Evolutionary conservation across 1,140 invertebrate genomes (phyloP).

Genomic region (Bombus difficillimus): DNA sequence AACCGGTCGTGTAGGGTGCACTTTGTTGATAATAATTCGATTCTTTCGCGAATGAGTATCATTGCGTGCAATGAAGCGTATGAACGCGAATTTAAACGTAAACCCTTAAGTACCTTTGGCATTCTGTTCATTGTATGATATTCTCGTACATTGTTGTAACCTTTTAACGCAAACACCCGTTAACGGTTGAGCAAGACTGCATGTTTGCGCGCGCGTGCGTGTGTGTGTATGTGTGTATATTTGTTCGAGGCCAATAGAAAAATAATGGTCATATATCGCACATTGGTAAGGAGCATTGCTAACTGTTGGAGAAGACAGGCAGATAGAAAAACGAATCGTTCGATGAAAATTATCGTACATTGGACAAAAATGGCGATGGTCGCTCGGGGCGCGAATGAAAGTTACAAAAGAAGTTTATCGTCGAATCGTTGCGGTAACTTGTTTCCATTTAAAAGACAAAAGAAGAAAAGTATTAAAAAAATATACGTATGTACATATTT

Average conservation of each 20-base stretch:
- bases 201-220: background rate
- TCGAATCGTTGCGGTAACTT: background rate
- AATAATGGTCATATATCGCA: background rate
- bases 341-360: slow-evolving; percentile 24
- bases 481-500: slow-evolving; percentile 53
- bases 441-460: slow-evolving; percentile 5
- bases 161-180: background rate
- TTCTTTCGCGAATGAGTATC: slow-evolving; percentile 17
- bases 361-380: background rate
- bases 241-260: background rate
- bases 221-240: background rate
- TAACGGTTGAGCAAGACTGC: background rate
- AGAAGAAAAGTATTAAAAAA: slow-evolving; percentile 35
- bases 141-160: background rate
- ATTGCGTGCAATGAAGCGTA: slow-evolving; percentile 15
- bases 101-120: background rate
- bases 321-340: background rate
- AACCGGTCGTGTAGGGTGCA: slow-evolving; percentile 30
- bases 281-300: slow-evolving; percentile 29
- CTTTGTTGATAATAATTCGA: background rate
- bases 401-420: slow-evolving; percentile 31
- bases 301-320: slow-evolving; percentile 37
- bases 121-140: background rate
- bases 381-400: slow-evolving; percentile 10
- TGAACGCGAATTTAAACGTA: slow-evolving; percentile 2